These are phyloP conservation scores for Baryphthengus martii DNA, from an alignment of 2,113 vertebrate species.

Conservation along the genomic window DNA sequence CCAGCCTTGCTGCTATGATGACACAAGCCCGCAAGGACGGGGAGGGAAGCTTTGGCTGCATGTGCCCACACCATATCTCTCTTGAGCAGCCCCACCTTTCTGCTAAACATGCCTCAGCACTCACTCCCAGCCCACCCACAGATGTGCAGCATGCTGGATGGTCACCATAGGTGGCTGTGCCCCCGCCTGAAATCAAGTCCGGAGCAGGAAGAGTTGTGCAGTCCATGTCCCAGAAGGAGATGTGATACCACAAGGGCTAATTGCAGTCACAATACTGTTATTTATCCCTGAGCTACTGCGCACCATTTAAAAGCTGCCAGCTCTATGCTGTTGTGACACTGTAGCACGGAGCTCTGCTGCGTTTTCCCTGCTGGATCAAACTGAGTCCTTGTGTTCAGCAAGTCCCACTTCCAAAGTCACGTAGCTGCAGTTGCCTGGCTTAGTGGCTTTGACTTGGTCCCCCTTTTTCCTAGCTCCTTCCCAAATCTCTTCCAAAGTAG, in stretches of 20 bases:
- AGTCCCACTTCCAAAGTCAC: not conserved
- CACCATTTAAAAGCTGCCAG: not conserved
- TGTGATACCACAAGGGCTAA: not conserved
- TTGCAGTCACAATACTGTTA: not conserved
- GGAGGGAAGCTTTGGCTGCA: not conserved
- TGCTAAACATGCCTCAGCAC: not conserved
- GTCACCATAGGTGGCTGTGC: not conserved
- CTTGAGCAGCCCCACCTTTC: not conserved
- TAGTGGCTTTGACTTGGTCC: not conserved
- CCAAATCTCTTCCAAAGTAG: not conserved
- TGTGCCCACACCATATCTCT: not conserved
- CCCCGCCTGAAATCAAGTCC: not conserved
- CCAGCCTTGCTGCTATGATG: not conserved
- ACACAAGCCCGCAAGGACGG: rapidly evolving
- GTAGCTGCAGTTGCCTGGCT: not conserved
- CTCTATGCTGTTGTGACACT: not conserved
- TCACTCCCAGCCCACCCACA: not conserved
- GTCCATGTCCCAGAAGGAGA: not conserved
- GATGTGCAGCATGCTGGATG: rapidly evolving
- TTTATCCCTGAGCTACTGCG: not conserved
- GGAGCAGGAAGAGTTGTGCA: not conserved
- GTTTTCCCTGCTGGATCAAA: not conserved
- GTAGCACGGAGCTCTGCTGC: not conserved
- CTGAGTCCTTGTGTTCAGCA: not conserved
- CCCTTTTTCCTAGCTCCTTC: not conserved